These are phyloP conservation scores for Melanotaenia duboulayi DNA, from an alignment of 2,113 vertebrate species.

Conservation along the genomic window DNA sequence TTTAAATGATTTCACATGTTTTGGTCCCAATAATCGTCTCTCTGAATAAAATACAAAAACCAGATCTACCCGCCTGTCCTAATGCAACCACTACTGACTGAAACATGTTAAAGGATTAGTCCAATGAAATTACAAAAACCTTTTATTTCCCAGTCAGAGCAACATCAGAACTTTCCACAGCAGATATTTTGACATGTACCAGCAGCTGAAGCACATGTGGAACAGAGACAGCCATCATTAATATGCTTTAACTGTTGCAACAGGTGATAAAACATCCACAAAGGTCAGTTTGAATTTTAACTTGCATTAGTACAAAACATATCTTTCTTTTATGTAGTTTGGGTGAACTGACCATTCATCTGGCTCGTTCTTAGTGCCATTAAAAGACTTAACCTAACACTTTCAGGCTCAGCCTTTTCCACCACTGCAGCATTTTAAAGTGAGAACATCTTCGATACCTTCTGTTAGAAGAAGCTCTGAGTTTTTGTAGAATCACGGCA, in stretches of 20 bases:
- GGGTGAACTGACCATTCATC: neutral
- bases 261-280: neutral
- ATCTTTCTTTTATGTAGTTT: neutral
- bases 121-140: neutral
- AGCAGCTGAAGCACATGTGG: neutral
- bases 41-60: neutral
- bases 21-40: slow-evolving; percentile 30
- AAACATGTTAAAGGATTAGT: rapidly evolving
- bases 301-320: neutral
- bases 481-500: neutral
- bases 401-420: no score
- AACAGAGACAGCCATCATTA: neutral
- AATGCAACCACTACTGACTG: rapidly evolving
- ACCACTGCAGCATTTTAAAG: neutral
- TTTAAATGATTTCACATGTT: neutral
- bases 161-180: neutral
- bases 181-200: rapidly evolving
- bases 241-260: no score
- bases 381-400: no score
- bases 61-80: neutral
- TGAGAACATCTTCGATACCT: neutral
- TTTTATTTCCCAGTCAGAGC: neutral
- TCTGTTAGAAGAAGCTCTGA: slow-evolving; percentile 14
- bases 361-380: neutral
- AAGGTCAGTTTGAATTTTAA: no score